Base-by-base conservation (phyloP, 2,888 invertebrate genomes). In the Aporophyla nigra region DNA sequence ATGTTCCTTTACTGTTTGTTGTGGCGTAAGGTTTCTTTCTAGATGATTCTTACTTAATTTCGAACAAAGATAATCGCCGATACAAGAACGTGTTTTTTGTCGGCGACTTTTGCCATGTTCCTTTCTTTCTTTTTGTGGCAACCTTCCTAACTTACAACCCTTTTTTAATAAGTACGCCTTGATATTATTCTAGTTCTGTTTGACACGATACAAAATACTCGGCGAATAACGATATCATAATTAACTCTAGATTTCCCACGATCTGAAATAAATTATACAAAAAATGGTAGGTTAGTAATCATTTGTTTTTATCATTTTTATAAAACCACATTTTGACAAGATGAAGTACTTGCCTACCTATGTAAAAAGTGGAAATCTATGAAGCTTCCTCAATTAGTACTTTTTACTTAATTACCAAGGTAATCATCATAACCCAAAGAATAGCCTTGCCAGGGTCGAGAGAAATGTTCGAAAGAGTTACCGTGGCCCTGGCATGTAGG, bases 351-450 rank as follows among this genome's bases (percentile, higher is more conserved):
- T 49, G n/a, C 16, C 1, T 43, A 43, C 24, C 3, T 16, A 24
- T 14, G 59, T 51, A 74, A 83, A 76, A 83, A 85, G 9, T 58
- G 59, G 53, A 69, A 53, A 76, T 51, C 46, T 3, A 1, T 21
- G 21, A 27, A 12, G 27, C 56, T 86, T 83, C 83, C 83, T 73
- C 71, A 86, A 83, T 85, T 76, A 83, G 27, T 70, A 58, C 16
- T 51, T 16, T 68, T 79, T 53, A 43, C 33, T 33, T 33, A 33
- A 33, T 33, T 33, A 33, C 33, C 33, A 33, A 33, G 33, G 33
- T 33, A 33, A 33, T 3, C 33, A 3, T 2, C 33, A 33, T 33
- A 2, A 3, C 33, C 33, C 33, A 3, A 33, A 33, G 33, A 33
- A 33, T 33, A 2, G 33, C 33, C 33, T n/a, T n/a, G n/a, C n/a